Evolutionary conservation across 2,888 invertebrate genomes (phyloP).

Genomic region (Xestoiulus laeticollis): DNA sequence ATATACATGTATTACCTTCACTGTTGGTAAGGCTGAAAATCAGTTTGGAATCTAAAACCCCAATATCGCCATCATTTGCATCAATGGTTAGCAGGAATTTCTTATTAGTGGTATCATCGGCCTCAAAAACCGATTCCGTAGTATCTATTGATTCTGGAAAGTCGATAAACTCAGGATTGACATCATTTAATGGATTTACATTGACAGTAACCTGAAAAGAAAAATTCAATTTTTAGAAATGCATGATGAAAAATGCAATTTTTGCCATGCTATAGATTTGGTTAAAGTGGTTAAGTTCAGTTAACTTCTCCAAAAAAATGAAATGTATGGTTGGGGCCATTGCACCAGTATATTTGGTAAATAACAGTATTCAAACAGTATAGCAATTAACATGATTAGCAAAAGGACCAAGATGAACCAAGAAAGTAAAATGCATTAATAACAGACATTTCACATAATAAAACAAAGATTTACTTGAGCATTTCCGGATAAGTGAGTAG

Average conservation of each 20-base stretch:
- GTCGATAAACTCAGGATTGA: not conserved
- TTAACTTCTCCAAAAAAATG: no score
- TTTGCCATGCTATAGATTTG: no score
- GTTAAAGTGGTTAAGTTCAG: no score
- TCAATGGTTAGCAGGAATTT: not conserved
- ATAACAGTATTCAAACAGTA: not conserved
- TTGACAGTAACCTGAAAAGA: not conserved
- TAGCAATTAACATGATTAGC: not conserved
- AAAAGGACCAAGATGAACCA: no score
- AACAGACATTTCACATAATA: no score
- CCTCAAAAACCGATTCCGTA: not conserved
- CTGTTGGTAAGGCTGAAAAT: not conserved
- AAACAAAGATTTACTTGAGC: not conserved
- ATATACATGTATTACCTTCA: not conserved
- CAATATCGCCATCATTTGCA: not conserved
- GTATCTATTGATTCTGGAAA: no score
- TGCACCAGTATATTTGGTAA: not conserved
- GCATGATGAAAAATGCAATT: not conserved
- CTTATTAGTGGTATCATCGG: not conserved
- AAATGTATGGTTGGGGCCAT: no score
- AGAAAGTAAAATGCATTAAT: no score
- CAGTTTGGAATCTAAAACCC: not conserved
- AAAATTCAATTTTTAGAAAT: not conserved
- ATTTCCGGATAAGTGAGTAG: not conserved
- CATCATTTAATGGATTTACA: not conserved